Base-by-base conservation (phyloP, 2,888 invertebrate species). In the Gymnoscelis rufifasciata region DNA sequence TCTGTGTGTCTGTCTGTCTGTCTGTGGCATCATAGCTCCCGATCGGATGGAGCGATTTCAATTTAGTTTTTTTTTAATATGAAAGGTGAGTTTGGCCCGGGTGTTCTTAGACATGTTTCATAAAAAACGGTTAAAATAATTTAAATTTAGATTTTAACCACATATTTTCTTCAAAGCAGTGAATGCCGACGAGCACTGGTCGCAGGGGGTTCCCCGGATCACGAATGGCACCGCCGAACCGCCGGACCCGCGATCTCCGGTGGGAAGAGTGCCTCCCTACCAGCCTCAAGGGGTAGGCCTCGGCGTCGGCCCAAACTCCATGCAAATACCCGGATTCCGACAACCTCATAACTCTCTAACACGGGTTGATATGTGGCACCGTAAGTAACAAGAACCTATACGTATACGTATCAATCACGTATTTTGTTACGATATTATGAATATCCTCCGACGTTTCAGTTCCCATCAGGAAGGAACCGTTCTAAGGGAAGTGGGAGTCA, bases 221-320 rank as follows among this genome's bases (percentile, higher is more conserved):
- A 62, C 71, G 23, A 88, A 87, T 55, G 71, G 65, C 27, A 75
- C 81, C 4, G 74, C 61, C 24, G 81, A 80, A 40, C 64, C 72
- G 7, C 75, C 82, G 7, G 86, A 84, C 62, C 73, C 74, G 13
- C 73, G 84, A 27, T 86, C 82, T 7, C 78, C 77, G 19, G 61
- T 78, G 30, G 83, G 84, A 47, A 77, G 82, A 24, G 88, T 89
- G 43, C 80, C 88, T 1, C 88, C 88, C 0, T 84, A 88, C 60
- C 90, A 90, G 60, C 89, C 66, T 74, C 90, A 62, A 79, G 89
- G 54, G 19, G 90, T 53, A 70, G 91, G 59, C 69, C 81, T 51
- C 70, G 90, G 54, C 71, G 82, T 54, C 73, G 89, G 54, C 63
- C 78, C 52, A 64, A 78, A 52, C 31, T 57, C 52, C 13, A 60